These are phyloP conservation scores for Oscheius sp. DNA, from an alignment of 2,888 invertebrate genomes.

Conservation along the genomic window DNA sequence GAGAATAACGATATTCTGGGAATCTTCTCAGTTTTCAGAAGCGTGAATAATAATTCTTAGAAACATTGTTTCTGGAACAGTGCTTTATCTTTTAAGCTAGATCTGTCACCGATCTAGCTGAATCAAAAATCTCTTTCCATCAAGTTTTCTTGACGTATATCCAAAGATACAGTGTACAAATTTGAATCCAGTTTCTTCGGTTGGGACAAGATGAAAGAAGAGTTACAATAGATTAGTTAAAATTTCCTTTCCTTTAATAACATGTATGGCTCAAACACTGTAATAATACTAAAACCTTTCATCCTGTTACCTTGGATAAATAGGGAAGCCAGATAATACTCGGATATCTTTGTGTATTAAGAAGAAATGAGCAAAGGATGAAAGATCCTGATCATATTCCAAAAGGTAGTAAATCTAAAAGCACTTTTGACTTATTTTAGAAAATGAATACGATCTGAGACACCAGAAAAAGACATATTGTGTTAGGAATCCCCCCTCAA, in stretches of 20 bases:
- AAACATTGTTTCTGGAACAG: too few species aligned
- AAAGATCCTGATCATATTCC: too few species aligned
- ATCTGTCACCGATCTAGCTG: too few species aligned
- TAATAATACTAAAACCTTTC: slow-evolving; percentile 70
- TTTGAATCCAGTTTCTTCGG: slow-evolving; percentile 72
- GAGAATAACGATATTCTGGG: too few species aligned
- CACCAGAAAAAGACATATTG: slow-evolving; percentile 2
- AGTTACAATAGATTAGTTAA: slow-evolving; percentile 9
- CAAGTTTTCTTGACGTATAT: slow-evolving; percentile 71
- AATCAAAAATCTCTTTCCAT: too few species aligned
- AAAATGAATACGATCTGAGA: slow-evolving; percentile 16
- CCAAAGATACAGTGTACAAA: slow-evolving; percentile 72
- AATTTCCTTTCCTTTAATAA: neutral
- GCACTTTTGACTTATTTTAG: slow-evolving; percentile 12
- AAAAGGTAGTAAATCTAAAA: slow-evolving; percentile 66
- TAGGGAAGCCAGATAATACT: slow-evolving; percentile 71
- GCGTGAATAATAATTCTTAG: too few species aligned
- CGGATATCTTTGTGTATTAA: too few species aligned
- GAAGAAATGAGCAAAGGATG: too few species aligned
- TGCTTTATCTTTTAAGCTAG: too few species aligned
- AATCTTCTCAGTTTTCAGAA: too few species aligned
- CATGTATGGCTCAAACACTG: slow-evolving; percentile 51
- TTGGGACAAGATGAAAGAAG: slow-evolving; percentile 64
- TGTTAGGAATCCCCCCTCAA: neutral
- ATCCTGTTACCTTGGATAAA: slow-evolving; percentile 70